Evolutionary conservation across 2,113 vertebrate species (phyloP), one percentile per base, ranked within the genome.

Genomic region (Clarias gariepinus): DNA sequence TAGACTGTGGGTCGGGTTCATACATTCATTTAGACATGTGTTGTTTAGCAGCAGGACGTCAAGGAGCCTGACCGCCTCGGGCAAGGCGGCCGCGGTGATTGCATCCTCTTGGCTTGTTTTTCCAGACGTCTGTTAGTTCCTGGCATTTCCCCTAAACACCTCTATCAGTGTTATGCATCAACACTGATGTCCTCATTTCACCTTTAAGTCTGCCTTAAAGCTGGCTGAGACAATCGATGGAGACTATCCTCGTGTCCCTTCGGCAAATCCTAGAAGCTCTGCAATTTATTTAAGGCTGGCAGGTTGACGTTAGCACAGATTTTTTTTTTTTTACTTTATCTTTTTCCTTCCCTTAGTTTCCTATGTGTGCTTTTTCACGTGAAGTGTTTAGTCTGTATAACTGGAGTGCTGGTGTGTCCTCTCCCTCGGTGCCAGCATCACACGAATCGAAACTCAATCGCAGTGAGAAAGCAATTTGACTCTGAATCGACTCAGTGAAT

Each of bases 291-390:
- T 76, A 76, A 76, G 23, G 41, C 41, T 15, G 73, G 52, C 73
- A 76, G 41, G 41, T 88, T 87, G 89, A 84, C 91, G 91, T 92
- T 93, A 93, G 91, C 90, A 86, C 86, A 74, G 89, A 87, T 90
- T 91, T 89, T 82, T 90, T 91, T 89, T 85, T 53, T 92, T n/a
- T n/a, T n/a, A n/a, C 83, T 89, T 88, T 81, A 66, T 84, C 5
- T 63, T 4, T 85, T 86, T 58, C 82, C 69, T 85, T 87, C 61
- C 8, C 28, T 69, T 41, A 58, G 81, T 86, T 53, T 41, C 55
- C 52, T 77, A 55, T 6, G 52, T 23, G 25, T 53, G 74, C 15
- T 77, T 77, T 53, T 25, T 28, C 52, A 21, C 55, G 21, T 28
- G 16, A 77, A 55, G 74, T 18, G 25, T 55, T 76, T n/a, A 76